phyloP scores from a whole-genome alignment of 2,888 invertebrate genomes.

The Vanessa cardui region DNA sequence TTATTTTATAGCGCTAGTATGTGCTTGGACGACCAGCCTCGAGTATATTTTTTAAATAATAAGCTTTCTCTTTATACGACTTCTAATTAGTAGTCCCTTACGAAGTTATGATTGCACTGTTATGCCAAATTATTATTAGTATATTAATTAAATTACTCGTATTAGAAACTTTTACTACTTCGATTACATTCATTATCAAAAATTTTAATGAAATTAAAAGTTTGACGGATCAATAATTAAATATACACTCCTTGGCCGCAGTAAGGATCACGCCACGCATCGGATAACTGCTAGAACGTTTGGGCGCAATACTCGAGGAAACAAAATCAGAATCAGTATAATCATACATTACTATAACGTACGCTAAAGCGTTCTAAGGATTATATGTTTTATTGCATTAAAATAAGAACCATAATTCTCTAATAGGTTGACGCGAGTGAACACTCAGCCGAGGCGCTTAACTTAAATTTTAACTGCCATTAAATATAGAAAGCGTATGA shows the following conservation, averaged over 20 bases:
- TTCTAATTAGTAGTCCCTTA: not conserved
- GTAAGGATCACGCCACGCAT: too few species aligned
- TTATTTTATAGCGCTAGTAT: too few species aligned
- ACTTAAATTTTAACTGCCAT: conserved; percentile 31
- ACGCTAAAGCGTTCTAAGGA: not conserved
- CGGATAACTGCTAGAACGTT: too few species aligned
- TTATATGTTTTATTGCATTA: not conserved
- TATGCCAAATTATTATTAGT: conserved; percentile 15
- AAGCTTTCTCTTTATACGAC: not conserved
- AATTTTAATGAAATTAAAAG: not conserved
- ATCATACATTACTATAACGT: not conserved
- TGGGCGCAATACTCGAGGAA: too few species aligned
- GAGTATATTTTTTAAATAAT: not conserved
- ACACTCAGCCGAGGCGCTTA: conserved; percentile 10
- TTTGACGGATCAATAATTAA: not conserved
- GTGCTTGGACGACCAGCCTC: conserved; percentile 9
- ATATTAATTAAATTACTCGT: conserved; percentile 6
- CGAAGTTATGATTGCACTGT: conserved; percentile 1
- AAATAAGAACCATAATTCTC: not conserved
- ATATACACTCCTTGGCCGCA: too few species aligned
- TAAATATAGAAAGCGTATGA: conserved; percentile 21
- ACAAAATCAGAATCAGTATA: too few species aligned
- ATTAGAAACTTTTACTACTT: not conserved
- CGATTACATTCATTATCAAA: not conserved
- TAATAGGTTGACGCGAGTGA: conserved; percentile 1